These are phyloP conservation scores for Dendrocincla tyrannina DNA, from an alignment of 2,797 vertebrate species.

Conservation along the genomic window DNA sequence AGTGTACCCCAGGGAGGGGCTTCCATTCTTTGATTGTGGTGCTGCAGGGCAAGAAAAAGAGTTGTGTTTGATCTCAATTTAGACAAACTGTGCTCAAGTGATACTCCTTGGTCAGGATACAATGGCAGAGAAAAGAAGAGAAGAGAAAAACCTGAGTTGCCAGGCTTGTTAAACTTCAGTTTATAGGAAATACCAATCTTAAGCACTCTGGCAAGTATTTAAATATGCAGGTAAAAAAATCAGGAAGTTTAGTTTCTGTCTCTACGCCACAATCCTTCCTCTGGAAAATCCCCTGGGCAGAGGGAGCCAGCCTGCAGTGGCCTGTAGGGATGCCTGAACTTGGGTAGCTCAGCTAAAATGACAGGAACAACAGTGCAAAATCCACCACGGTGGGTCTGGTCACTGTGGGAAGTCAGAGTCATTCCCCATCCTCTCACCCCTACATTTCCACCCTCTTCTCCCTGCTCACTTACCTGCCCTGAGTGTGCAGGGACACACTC, in stretches of 20 bases:
- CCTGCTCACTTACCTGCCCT: neutral
- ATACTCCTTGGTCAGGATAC: neutral
- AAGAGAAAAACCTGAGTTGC: neutral
- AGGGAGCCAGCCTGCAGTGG: neutral
- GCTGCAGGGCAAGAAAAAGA: neutral
- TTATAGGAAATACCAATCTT: neutral
- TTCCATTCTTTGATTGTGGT: neutral
- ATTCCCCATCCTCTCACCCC: neutral
- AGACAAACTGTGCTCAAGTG: neutral
- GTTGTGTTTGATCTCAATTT: neutral
- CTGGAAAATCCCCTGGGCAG: neutral
- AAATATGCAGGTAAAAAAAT: neutral
- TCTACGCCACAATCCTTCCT: neutral
- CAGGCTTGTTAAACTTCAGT: neutral
- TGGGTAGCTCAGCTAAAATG: neutral
- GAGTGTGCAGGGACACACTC: neutral
- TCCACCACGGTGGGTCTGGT: neutral
- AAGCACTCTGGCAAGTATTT: neutral
- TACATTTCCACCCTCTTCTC: neutral
- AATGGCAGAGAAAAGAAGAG: neutral
- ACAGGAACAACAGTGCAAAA: neutral
- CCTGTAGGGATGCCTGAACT: neutral
- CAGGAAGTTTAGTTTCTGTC: neutral
- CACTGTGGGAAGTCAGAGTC: neutral
- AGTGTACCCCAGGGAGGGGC: rapidly evolving